phyloP scores from a whole-genome alignment of 2,797 vertebrate species.

The Steatocranus sp. region DNA sequence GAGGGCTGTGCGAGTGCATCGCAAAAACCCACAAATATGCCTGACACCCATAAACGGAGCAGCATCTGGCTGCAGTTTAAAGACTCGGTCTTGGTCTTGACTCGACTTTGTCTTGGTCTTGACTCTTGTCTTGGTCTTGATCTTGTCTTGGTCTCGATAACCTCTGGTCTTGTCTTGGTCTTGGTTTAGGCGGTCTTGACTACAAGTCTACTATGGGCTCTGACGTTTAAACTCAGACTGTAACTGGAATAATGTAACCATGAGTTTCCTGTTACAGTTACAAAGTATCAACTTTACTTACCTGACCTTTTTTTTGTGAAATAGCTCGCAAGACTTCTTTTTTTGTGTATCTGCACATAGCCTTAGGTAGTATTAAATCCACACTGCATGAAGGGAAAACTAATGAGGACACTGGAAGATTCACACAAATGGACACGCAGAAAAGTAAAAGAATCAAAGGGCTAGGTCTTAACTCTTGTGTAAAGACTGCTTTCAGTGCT shows the following conservation, averaged over 20 bases:
- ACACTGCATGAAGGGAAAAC: neutral
- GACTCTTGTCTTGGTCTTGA: neutral
- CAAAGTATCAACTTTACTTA: neutral
- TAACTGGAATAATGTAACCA: neutral
- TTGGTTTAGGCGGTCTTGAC: neutral
- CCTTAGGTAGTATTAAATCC: neutral
- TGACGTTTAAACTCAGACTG: neutral
- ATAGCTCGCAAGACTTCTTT: rapidly evolving
- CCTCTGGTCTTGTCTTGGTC: neutral
- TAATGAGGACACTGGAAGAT: neutral
- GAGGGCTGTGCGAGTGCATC: rapidly evolving
- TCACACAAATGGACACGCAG: neutral
- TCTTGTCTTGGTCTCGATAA: neutral
- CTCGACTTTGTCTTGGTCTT: neutral
- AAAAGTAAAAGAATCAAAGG: neutral
- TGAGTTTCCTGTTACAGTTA: neutral
- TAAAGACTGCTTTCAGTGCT: neutral
- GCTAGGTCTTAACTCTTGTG: neutral
- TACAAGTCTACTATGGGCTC: neutral
- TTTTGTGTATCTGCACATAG: neutral
- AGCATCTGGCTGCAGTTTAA: neutral
- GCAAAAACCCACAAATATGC: neutral
- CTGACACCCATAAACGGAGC: rapidly evolving
- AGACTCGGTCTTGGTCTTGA: neutral
- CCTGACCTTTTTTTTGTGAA: neutral